A percentile compares a stretch with the other conserved stretches of the same genome.
phyloP scores from a whole-genome alignment of 1,140 invertebrate species.

The Coptotermes formosanus region DNA sequence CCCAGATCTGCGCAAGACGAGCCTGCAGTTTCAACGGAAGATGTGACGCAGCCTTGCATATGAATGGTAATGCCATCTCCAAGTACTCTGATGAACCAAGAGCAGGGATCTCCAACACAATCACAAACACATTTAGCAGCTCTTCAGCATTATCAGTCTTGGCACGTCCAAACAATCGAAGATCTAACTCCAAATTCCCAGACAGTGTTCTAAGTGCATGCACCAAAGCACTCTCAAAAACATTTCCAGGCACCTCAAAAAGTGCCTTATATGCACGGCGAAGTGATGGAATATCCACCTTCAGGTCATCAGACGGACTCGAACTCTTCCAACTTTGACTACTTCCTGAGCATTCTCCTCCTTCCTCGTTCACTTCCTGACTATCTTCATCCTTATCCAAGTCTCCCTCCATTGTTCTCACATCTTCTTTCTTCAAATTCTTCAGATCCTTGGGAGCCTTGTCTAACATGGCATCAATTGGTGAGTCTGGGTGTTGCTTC shows the following conservation, averaged over 20 bases:
- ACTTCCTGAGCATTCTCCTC: conserved; percentile 7
- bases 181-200: conserved; percentile 70
- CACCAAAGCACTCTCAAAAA: conserved; percentile 72
- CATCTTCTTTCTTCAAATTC: conserved; percentile 63
- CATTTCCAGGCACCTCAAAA: conserved; percentile 48
- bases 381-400: conserved; percentile 81
- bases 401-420: conserved; percentile 70
- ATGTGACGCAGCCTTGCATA: conserved; percentile 75
- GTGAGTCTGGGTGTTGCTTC: conserved; percentile 49
- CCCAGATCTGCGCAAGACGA: conserved; percentile 76
- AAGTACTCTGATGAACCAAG: conserved; percentile 78
- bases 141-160: conserved; percentile 23
- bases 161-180: conserved; percentile 58
- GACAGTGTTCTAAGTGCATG: conserved; percentile 74
- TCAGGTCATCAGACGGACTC: conserved; percentile 50
- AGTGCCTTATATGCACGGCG: conserved; percentile 59
- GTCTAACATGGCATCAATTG: conserved; percentile 51
- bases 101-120: conserved; percentile 84
- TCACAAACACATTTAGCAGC: conserved; percentile 75
- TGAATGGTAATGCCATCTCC: conserved; percentile 74
- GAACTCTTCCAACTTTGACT: neutral
- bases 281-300: conserved; percentile 60
- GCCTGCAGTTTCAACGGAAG: conserved; percentile 77
- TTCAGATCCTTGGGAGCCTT: conserved; percentile 47
- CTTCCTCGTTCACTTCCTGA: conserved; percentile 37